Evolutionary conservation across 1,140 invertebrate species (phyloP), one percentile per base, ranked within the genome.

Genomic region (Trichonephila inaurata): DNA sequence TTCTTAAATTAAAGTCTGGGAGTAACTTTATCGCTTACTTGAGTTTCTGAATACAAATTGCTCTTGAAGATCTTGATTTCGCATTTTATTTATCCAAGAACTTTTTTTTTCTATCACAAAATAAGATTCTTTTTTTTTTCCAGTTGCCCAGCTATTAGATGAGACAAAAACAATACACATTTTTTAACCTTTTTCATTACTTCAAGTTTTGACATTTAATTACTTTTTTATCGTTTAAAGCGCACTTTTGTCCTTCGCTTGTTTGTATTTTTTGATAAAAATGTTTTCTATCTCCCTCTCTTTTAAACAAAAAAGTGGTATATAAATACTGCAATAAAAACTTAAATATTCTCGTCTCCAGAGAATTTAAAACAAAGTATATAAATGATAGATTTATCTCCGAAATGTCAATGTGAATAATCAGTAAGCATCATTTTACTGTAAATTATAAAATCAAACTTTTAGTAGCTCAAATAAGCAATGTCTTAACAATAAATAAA

Each of bases 201-300:
- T 87, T 87, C 58, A 87, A 87, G 85, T 87, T 87, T 62, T 87
- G 85, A 87, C 85, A 64, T 87, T 87, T 87, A 87, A 87, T 87
- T 87, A 87, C 85, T 87, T 87, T 87, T 87, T 87, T 87, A 28
- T 64, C 85, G 51, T 87, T 40, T 87, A 28, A 87, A 64, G 60
- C 8, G 12, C 44, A 85, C 72, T 77, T 77, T 77, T 8, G 28
- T 77, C 69, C 18, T 77, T 40, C 33, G 33, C 72, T 77, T 40
- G 28, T 77, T 77, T 33, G 24, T 33, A 33, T 40, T 69, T 77
- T 77, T 77, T 77, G 6, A 16, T 18, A 77, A 28, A 77, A 77
- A 18, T 18, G 21, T 19, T 64, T 40, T 6, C 5, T 40, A 28
- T 33, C 14, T 77, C 7, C 64, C n/a, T 69, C 21, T 24, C 66